Percentiles rank a stretch among this genome's conserved stretches.
phyloP scores from a whole-genome alignment of 2,113 vertebrate genomes.

The Copsychus sechellarum region DNA sequence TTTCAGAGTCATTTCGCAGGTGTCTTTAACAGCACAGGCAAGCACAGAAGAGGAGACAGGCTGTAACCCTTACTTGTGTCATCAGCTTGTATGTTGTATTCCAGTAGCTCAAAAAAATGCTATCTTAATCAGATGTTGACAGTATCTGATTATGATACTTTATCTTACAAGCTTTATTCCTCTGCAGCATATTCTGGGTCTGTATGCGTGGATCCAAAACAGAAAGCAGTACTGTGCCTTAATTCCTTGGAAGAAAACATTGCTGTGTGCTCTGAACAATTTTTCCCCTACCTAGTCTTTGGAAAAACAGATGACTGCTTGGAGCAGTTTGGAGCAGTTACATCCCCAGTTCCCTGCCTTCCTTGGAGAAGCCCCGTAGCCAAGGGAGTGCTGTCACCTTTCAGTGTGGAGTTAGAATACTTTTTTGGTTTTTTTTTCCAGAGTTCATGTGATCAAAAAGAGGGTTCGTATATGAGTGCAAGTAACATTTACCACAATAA shows the following conservation, averaged over 20 bases:
- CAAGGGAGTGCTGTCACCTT: background rate
- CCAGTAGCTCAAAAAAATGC: background rate
- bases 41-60: background rate
- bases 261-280: background rate
- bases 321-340: background rate
- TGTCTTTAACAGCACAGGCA: background rate
- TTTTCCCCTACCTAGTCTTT: rapidly evolving
- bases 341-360: background rate
- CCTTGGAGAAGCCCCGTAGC: background rate
- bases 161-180: background rate
- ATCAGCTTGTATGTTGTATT: background rate
- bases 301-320: background rate
- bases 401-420: background rate
- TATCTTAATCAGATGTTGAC: background rate
- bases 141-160: background rate
- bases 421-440: background rate
- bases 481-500: background rate
- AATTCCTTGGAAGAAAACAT: background rate
- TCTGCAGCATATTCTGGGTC: background rate
- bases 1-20: background rate
- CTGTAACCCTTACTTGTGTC: background rate
- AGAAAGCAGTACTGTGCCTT: background rate
- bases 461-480: background rate
- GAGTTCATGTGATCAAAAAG: background rate
- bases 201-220: background rate